Evolutionary conservation across 2,888 invertebrate genomes (phyloP), one percentile per base, ranked within the genome.

Genomic region (Lochmaea crataegi): DNA sequence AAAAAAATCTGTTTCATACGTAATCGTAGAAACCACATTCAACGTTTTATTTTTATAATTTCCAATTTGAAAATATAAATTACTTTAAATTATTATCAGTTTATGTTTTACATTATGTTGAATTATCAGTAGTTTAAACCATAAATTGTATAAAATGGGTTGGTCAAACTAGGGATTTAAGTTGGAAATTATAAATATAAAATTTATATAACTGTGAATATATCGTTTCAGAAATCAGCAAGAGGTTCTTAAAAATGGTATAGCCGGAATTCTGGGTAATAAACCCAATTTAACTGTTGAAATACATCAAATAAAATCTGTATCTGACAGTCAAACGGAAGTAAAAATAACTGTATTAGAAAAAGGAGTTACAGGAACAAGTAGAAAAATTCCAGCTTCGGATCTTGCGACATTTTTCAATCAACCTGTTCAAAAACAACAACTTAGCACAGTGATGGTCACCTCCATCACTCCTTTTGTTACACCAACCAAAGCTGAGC

Each of bases 251-350:
- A 90, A 92, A 26, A 89, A 89, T 61, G 92, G 92, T 1, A 85
- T 96, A 11, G 90, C 89, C 74, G 89, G 90, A 48, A 89, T 96
- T 48, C 88, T 98, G 72, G 96, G 96, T 0, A 96, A 94, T 84
- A 95, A 94, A 85, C 95, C 95, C 0, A 95, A 95, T 83, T 88
- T 97, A 65, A 89, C 91, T 11, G 92, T 97, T 0, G 92, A 90
- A 77, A 90, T 97, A 58, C 94, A 96, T 78, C 91, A 92, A 51
- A 89, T 96, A 1, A 94, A 94, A 85, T 91, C 94, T n/a, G 86
- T 93, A 14, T 91, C 94, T 0, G 96, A 96, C 68, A 91, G 89
- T 61, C 94, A 93, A 87, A 91, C 93, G 51, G 95, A 97, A 89
- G 87, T 88, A 9, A 87, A 92, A 18, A 89, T 95, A 56, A 93